Evolutionary conservation across 2,113 vertebrate species (phyloP), one percentile per base, ranked within the genome.

Genomic region (Felis chaus): DNA sequence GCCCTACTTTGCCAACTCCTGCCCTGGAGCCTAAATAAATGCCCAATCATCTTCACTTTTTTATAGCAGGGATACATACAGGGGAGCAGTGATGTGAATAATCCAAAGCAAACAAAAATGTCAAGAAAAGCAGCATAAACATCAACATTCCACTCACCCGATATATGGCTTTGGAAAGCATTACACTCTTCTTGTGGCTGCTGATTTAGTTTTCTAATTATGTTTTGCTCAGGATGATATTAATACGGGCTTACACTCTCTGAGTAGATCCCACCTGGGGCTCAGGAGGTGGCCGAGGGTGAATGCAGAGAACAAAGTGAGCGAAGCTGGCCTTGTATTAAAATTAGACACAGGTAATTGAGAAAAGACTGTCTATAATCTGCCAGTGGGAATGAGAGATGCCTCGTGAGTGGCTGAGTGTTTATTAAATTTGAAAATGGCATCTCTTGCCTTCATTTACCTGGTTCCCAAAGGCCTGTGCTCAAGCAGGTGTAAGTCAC

Each of bases 141-240:
- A 4, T 16, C 69, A 90, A 10, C 61, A 61, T 45, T 95, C 69
- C 27, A 27, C 36, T 81, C 8, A 45, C 21, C 86, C n/a, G 2
- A 8, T 57, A n/a, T 45, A 78, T 25, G 29, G 48, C 91, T 93
- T 45, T 85, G 55, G 79, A 97, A 86, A 92, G 57, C 18, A 48
- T 55, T 73, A 12, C 16, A 25, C 83, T 91, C 31, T 74, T 89
- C 80, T 39, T 74, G 19, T 31, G 63, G 93, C 63, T 29, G 82
- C 89, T 94, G 96, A 97, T 97, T 97, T 87, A 79, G 55, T 76
- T 97, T 96, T 92, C 93, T 97, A 98, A 98, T 98, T 98, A 97
- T 80, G 86, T 94, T 98, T 91, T 84, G 92, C 94, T 95, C 63
- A 63, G 82, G 82, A 86, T 89, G 71, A 91, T 97, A 95, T 93